These are phyloP conservation scores for Pipistrellus pipistrellus DNA, from an alignment of 2,797 vertebrate species.

Conservation along the genomic window DNA sequence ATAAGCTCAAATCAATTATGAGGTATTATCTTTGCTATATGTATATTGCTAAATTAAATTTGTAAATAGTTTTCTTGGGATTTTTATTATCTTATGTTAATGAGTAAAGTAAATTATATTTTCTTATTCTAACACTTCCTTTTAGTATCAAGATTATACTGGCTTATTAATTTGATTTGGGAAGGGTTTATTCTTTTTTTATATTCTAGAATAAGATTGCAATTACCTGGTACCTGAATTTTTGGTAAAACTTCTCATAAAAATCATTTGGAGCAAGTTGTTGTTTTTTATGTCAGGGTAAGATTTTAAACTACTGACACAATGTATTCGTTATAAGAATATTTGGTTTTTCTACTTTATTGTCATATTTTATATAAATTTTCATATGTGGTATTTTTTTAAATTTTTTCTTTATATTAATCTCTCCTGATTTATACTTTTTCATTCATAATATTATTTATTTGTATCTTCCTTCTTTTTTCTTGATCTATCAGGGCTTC, in stretches of 20 bases:
- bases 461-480: not conserved
- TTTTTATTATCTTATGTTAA: not conserved
- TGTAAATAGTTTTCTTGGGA: not conserved
- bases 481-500: not conserved
- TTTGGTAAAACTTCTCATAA: slow-evolving; percentile 30
- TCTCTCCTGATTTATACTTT: not conserved
- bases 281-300: not conserved
- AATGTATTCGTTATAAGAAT: not conserved
- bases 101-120: not conserved
- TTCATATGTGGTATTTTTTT: not conserved
- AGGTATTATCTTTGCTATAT: not conserved
- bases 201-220: not conserved
- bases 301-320: not conserved
- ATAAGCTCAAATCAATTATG: not conserved
- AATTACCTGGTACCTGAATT: not conserved
- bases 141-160: not conserved
- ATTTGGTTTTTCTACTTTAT: not conserved
- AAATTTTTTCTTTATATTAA: not conserved
- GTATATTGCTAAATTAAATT: not conserved
- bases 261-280: not conserved
- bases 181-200: not conserved
- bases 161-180: not conserved
- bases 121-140: not conserved
- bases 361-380: not conserved
- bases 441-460: not conserved